A percentile compares a stretch with the other conserved stretches of the same genome.
Conservation (phyloP, 2,888 invertebrate species). For the Dascillus cervinus region DNA sequence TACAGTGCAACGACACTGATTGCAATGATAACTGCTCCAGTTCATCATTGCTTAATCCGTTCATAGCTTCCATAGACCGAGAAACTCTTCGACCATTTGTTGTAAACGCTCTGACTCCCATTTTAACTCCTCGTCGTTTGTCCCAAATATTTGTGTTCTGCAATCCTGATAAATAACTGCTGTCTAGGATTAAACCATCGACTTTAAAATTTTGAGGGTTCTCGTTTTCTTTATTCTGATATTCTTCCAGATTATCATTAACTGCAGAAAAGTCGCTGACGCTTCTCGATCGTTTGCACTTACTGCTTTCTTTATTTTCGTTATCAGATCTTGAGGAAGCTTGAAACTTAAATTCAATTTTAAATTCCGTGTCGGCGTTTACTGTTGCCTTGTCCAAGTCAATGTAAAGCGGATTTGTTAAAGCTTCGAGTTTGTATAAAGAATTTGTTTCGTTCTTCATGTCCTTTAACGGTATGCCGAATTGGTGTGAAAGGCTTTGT, state of each 20-base stretch:
- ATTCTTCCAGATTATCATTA: conserved; percentile 43
- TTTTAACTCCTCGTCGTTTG: conserved; percentile 59
- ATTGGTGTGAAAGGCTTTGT: conserved; percentile 54
- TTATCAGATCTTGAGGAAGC: conserved; percentile 26
- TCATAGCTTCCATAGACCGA: conserved; percentile 39
- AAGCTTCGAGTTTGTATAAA: conserved; percentile 36
- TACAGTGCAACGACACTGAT: conserved; percentile 37
- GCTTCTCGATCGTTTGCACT: conserved; percentile 42
- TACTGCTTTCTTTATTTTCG: conserved; percentile 15
- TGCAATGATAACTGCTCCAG: conserved; percentile 37
- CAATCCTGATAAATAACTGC: conserved; percentile 33
- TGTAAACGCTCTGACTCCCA: conserved; percentile 63
- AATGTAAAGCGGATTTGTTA: conserved; percentile 29
- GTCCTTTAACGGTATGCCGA: conserved; percentile 48
- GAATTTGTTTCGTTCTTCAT: conserved; percentile 42
- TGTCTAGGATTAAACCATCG: conserved; percentile 31
- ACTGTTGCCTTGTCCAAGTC: conserved; percentile 26
- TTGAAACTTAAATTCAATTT: conserved; percentile 36
- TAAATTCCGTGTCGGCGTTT: conserved; percentile 37
- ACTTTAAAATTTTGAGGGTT: conserved; percentile 41
- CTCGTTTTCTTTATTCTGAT: conserved; percentile 64
- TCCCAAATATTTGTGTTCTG: conserved; percentile 25
- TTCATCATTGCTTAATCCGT: conserved; percentile 31
- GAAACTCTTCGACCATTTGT: conserved; percentile 30
- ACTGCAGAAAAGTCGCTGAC: conserved; percentile 42